Base-by-base conservation (phyloP, 1,140 invertebrate species). In the Mamestra configurata region DNA sequence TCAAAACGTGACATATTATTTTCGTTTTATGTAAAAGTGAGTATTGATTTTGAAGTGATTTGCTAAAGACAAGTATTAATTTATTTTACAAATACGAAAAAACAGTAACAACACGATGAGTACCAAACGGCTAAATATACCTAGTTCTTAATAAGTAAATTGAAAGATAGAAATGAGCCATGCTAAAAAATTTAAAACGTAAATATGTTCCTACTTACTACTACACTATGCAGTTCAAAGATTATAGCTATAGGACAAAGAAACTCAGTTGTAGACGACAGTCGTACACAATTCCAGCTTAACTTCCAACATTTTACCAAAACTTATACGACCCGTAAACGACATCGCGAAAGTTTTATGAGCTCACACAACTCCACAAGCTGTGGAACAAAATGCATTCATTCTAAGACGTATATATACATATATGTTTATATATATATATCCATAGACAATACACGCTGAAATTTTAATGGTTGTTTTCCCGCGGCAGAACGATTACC, bases 331-430 rank as follows among this genome's bases (percentile, higher is more conserved):
- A 18, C 24, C 22, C 22, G 68, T 27, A 31, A 51, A 53, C 40
- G 22, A 31, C 24, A 71, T n/a, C 24, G 27, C 18, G 46, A 71
- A 71, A 71, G 46, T 71, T 71, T 53, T 53, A 71, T 53, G 68
- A 53, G 7, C 46, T 40, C 43, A 11, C 0, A 46, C 11, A 46
- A 46, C 11, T 46, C 1, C 13, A 22, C 37, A 66, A 43, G 37
- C 37, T 66, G 61, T 40, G 7, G 24, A 24, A 43, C 15, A 40
- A 75, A 75, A 57, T 24, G 18, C 20, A 1, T 37, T n/a, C 49
- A 27, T 43, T 55, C 20, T 5, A 24, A 1, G 7, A 40, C n/a
- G n/a, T n/a, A n/a, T n/a, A n/a, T n/a, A n/a, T n/a, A n/a, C n/a
- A n/a, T n/a, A n/a, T n/a, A n/a, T n/a, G n/a, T n/a, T n/a, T n/a